These are phyloP conservation scores for Ranitomeya variabilis DNA, from an alignment of 2,113 vertebrate genomes.

Conservation along the genomic window DNA sequence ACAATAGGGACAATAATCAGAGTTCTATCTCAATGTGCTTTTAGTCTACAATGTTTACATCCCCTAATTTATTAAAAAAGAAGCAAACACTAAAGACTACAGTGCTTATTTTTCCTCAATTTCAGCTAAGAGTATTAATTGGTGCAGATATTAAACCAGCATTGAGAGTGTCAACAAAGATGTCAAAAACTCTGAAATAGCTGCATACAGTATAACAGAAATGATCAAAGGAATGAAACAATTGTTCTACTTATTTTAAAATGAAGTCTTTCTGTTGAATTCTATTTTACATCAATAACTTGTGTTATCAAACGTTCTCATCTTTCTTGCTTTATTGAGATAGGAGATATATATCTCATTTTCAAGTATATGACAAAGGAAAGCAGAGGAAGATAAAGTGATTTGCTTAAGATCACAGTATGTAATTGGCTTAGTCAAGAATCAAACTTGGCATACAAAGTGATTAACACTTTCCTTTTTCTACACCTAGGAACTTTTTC, in stretches of 20 bases:
- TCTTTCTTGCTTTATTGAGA: conserved; percentile 40
- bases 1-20: no score
- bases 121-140: not conserved
- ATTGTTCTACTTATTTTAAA: not conserved
- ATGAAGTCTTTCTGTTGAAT: conserved; percentile 10
- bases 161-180: not conserved
- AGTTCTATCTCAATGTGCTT: no score
- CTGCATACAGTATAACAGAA: not conserved
- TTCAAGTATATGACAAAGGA: conserved; percentile 41
- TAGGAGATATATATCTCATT: conserved; percentile 43
- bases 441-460: not conserved
- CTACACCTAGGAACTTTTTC: not conserved
- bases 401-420: not conserved
- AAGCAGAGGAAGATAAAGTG: not conserved
- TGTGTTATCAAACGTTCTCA: conserved; percentile 30
- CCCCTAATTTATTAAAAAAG: no score
- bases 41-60: no score
- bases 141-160: not conserved
- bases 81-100: no score
- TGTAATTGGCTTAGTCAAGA: conserved; percentile 42
- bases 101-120: not conserved
- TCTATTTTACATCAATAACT: not conserved
- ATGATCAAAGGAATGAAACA: conserved; percentile 9
- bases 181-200: not conserved
- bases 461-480: conserved; percentile 27